These are phyloP conservation scores for Psilopogon haemacephalus DNA, from an alignment of 2,113 vertebrate species.

Conservation along the genomic window DNA sequence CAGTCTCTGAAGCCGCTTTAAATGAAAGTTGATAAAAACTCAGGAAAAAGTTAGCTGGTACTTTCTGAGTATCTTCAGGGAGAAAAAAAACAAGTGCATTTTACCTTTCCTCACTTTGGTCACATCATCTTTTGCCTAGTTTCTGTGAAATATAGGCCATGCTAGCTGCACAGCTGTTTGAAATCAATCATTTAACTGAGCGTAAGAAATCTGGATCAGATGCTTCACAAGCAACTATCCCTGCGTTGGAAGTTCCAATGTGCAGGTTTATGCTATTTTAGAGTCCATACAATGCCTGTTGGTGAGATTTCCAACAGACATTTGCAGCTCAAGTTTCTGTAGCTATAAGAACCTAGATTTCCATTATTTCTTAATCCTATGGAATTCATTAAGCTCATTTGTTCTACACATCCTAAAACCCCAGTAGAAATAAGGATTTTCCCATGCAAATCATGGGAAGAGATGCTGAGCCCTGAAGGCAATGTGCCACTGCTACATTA, in stretches of 20 bases:
- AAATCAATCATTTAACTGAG: neutral
- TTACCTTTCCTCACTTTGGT: neutral
- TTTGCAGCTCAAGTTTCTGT: neutral
- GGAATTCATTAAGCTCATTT: neutral
- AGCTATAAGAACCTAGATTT: neutral
- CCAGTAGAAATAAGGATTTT: neutral
- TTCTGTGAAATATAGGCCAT: neutral
- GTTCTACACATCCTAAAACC: neutral
- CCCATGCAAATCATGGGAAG: neutral
- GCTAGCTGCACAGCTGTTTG: neutral
- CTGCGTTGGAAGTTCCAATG: neutral
- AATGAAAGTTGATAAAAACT: neutral
- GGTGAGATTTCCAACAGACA: rapidly evolving
- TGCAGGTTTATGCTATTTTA: neutral
- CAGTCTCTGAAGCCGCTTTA: neutral
- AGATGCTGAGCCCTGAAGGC: neutral
- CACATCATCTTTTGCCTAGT: neutral
- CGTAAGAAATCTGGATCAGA: neutral
- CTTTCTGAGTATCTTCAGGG: neutral
- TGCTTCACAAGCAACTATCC: neutral
- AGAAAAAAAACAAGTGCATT: neutral
- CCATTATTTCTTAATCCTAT: neutral
- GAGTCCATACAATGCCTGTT: neutral
- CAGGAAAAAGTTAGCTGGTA: neutral
- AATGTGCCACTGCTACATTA: neutral